Conservation (phyloP, 37 sponge, comb jelly and placozoan species). For the Theonella swinhoei region DNA sequence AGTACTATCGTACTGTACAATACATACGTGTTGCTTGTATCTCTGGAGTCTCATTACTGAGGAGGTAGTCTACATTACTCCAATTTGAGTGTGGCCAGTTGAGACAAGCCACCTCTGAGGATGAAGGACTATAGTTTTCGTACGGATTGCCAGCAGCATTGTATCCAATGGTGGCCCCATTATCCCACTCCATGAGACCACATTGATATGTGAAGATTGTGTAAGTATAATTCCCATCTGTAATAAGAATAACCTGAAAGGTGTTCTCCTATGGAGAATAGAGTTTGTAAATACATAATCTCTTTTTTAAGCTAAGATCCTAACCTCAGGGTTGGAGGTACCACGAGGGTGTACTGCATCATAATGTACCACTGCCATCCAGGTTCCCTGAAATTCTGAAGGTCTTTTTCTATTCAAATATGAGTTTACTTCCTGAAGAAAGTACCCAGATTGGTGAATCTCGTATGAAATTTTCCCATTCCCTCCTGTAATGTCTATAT, state of each 20-base stretch:
- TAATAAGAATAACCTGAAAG: constrained; percentile 41
- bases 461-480: not conserved
- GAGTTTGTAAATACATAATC: too few relatives aligned
- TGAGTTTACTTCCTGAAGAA: not conserved
- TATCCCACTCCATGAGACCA: constrained; percentile 23
- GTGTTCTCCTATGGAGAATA: constrained; percentile 32
- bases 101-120: constrained; percentile 16
- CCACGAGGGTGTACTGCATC: constrained; percentile 50
- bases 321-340: not conserved
- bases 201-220: constrained; percentile 59
- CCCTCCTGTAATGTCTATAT: not conserved
- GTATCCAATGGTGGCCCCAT: constrained; percentile 35
- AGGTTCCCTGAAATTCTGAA: constrained; percentile 5
- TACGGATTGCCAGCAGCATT: constrained; percentile 28
- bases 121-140: constrained; percentile 19
- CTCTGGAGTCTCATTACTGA: not conserved
- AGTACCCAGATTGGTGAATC: not conserved
- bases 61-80: constrained; percentile 32
- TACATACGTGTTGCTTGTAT: not conserved
- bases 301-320: too few relatives aligned
- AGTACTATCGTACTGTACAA: not conserved
- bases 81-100: constrained; percentile 19
- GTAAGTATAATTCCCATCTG: constrained; percentile 24
- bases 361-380: constrained; percentile 20
- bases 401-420: constrained; percentile 17